Base-by-base conservation (phyloP, 2,113 vertebrate species). In the Sylvilagus bachmani region DNA sequence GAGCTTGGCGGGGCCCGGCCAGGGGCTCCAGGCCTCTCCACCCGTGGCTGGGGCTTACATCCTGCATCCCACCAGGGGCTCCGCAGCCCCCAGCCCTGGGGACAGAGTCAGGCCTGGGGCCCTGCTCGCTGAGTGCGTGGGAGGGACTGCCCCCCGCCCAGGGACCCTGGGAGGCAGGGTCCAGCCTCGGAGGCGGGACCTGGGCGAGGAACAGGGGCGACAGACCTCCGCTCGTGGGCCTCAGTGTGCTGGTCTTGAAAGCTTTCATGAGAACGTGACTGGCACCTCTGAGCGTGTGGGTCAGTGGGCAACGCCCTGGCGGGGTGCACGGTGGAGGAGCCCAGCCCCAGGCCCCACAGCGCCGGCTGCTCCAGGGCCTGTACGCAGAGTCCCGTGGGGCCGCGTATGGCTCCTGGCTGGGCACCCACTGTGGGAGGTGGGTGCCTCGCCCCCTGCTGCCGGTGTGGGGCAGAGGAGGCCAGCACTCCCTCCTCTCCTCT, bases 281-380 rank as follows among this genome's bases (percentile, higher is more conserved):
- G 1, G 27, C n/a, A 1, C 5, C 0, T n/a, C 25, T 36, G 62
- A 6, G 5, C 2, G 31, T 11, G 21, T 0, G 5, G 2, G 16
- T 14, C 38, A 38, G 38, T 5, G 38, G 38, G 38, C 38, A 5
- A 38, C 44, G 44, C 44, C 44, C 44, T 44, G 44, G 44, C 44
- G 44, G 44, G 44, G 44, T 44, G 44, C 44, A 44, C 6, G 44
- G 44, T 44, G 44, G 44, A 5, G 44, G 44, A 7, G 44, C 44
- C 44, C 44, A 7, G 44, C 44, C 44, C 44, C 44, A 44, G 44
- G 44, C 44, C 44, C 44, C 44, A 44, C 1, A 7, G 44, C 44
- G 44, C 44, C 44, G 44, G 44, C 44, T 19, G 24, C 22, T 31
- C 16, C 70, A 13, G 8, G 33, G 11, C 22, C 4, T 31, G 62